These are phyloP conservation scores for Parauchenoglanis punctatus DNA, from an alignment of 2,797 vertebrate species.

Conservation along the genomic window DNA sequence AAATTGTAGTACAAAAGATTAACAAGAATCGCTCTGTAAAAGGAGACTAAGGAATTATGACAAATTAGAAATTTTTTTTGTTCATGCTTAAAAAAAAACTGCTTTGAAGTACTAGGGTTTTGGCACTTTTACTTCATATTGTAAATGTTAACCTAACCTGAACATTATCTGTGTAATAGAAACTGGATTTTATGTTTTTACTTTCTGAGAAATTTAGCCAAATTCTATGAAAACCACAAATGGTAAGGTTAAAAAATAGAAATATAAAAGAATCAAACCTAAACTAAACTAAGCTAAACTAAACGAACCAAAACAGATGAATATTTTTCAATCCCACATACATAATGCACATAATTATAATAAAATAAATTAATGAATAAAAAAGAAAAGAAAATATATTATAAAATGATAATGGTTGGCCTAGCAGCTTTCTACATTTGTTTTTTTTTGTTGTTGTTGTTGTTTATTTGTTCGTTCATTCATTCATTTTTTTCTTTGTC, in stretches of 20 bases:
- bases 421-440: not conserved
- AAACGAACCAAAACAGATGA: not conserved
- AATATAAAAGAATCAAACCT: not conserved
- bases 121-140: not conserved
- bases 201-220: not conserved
- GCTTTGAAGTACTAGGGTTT: not conserved
- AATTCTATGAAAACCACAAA: not conserved
- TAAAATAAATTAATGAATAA: too few species aligned
- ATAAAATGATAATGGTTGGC: not conserved
- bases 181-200: not conserved
- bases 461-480: not conserved
- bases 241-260: not conserved
- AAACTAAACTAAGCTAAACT: not conserved
- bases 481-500: not conserved
- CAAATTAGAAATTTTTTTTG: not conserved
- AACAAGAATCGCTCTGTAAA: not conserved
- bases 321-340: not conserved
- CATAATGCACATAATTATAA: too few species aligned
- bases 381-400: too few species aligned
- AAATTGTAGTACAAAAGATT: not conserved
- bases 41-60: not conserved
- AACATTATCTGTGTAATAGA: not conserved
- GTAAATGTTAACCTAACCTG: not conserved
- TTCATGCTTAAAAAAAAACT: not conserved
- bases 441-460: not conserved